These are phyloP conservation scores for Drosophila nigromelanica DNA, from an alignment of 1,140 invertebrate species.

Conservation along the genomic window DNA sequence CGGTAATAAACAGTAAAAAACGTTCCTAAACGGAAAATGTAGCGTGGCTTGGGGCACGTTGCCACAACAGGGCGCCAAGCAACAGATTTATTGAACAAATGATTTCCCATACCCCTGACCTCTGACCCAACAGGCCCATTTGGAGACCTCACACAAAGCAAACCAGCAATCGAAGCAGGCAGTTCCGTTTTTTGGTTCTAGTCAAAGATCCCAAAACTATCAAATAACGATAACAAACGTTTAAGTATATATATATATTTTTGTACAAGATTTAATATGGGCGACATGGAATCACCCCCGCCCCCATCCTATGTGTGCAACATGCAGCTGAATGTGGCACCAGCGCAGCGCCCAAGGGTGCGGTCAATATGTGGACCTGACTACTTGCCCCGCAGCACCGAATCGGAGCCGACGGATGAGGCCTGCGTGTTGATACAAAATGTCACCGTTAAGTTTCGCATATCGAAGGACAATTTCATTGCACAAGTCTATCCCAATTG, in stretches of 20 bases:
- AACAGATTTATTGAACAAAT: conserved; percentile 73
- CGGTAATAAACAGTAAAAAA: conserved; percentile 18
- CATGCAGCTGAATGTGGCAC: conserved; percentile 55
- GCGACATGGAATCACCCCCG: conserved; percentile 20
- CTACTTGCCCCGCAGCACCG: conserved; percentile 38
- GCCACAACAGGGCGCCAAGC: conserved; percentile 73
- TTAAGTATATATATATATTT: conserved; percentile 23
- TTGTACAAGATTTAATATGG: conserved; percentile 42
- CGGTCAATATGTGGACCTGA: conserved; percentile 26
- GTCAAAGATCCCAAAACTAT: conserved; percentile 15
- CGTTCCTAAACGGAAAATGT: conserved; percentile 13
- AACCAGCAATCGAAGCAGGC: conserved; percentile 10
- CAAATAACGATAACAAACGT: neutral
- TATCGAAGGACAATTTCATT: conserved; percentile 62
- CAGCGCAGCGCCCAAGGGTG: conserved; percentile 37
- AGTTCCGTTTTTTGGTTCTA: conserved; percentile 21
- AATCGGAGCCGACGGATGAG: conserved; percentile 48
- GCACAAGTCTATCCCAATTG: conserved; percentile 82
- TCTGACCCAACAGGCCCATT: conserved; percentile 1
- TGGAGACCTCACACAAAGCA: conserved; percentile 7
- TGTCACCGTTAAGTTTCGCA: conserved; percentile 78
- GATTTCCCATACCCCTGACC: conserved; percentile 27
- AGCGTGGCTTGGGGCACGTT: conserved; percentile 41
- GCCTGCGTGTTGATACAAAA: conserved; percentile 54
- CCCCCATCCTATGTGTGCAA: conserved; percentile 52